phyloP scores from a whole-genome alignment of 2,888 invertebrate genomes.

The Laothoe populi region DNA sequence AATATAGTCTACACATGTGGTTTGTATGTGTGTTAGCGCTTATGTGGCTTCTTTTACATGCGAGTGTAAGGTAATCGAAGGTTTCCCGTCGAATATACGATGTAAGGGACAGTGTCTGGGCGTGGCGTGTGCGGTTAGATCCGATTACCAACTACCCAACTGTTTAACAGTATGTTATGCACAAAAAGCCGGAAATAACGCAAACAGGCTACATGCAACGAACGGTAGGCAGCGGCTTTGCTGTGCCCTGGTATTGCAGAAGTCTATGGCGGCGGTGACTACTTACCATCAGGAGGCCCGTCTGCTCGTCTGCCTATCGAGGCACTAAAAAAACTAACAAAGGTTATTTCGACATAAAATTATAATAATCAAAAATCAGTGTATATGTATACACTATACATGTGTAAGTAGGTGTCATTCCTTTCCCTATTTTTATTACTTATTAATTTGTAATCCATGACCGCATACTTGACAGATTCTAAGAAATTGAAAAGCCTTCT shows the following conservation, averaged over 20 bases:
- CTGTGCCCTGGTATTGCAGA: no score
- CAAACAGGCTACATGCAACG: conserved; percentile 11
- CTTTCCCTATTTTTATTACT: neutral
- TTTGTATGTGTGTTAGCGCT: conserved; percentile 34
- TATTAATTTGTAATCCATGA: conserved; percentile 20
- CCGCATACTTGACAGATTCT: conserved; percentile 28
- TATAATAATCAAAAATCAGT: neutral
- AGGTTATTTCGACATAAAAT: no score
- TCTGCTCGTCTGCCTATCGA: no score
- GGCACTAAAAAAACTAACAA: no score
- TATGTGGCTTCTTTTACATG: conserved; percentile 69
- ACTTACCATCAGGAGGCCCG: no score
- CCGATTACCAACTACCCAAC: conserved; percentile 46
- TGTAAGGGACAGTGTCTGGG: conserved; percentile 33
- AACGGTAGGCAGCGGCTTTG: neutral
- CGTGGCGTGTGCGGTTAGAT: conserved; percentile 46
- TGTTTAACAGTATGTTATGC: conserved; percentile 29
- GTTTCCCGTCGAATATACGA: conserved; percentile 60
- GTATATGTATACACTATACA: no score
- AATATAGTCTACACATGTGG: neutral
- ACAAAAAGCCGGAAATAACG: conserved; percentile 30
- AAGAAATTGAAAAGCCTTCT: conserved; percentile 30
- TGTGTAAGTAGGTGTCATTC: neutral
- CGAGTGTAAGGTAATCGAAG: conserved; percentile 65
- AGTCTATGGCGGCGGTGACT: no score